Evolutionary conservation across 2,888 invertebrate species (phyloP).

Genomic region (Chesias legatella): DNA sequence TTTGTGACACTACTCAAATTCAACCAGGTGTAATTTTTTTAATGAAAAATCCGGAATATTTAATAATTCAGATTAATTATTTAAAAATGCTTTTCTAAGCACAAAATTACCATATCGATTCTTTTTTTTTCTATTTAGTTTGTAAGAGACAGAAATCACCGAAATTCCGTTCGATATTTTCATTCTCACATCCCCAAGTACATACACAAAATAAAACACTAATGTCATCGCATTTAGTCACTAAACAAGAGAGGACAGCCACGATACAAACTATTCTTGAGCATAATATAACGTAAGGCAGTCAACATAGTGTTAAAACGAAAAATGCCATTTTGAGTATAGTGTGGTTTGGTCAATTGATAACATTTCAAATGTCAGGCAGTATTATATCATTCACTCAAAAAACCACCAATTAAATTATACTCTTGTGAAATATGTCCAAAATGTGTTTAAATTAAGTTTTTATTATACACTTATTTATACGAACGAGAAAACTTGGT

Average conservation of each 20-base stretch:
- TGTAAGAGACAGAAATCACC: not conserved
- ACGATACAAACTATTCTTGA: conserved; percentile 67
- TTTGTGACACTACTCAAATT: no score
- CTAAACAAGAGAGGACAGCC: conserved; percentile 47
- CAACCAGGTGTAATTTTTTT: no score
- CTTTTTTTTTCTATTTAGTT: conserved; percentile 1
- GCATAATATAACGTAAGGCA: conserved; percentile 74
- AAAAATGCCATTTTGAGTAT: conserved; percentile 74
- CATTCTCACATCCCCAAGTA: conserved; percentile 17
- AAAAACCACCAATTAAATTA: no score
- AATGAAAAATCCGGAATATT: no score
- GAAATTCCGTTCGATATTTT: not conserved
- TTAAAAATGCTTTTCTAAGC: not conserved
- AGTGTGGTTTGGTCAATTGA: conserved; percentile 54
- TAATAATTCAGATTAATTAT: no score
- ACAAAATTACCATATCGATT: not conserved
- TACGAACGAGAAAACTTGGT: no score
- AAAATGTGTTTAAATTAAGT: no score
- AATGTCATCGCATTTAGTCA: conserved; percentile 59
- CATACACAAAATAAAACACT: conserved; percentile 39
- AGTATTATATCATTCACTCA: no score
- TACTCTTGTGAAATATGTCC: no score
- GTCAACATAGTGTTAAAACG: conserved; percentile 63
- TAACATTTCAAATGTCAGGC: no score
- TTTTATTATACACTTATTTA: no score